A percentile compares a stretch with the other conserved stretches of the same genome.
Evolutionary conservation across 2,888 invertebrate species (phyloP).

Genomic region (Pediacus dermestoides): DNA sequence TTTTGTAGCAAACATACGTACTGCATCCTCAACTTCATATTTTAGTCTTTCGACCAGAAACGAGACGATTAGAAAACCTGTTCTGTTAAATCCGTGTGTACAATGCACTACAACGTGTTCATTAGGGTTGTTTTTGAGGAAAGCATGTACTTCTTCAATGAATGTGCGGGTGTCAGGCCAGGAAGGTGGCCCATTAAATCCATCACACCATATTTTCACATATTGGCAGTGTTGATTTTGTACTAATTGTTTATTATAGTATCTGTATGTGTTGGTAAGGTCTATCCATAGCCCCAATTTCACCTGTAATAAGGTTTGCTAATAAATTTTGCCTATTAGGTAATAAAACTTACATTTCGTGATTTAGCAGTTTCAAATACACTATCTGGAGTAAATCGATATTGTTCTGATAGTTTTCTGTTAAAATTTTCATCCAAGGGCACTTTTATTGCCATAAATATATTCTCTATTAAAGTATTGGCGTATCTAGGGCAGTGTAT

Average conservation of each 20-base stretch:
- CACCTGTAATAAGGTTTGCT: conserved; percentile 61
- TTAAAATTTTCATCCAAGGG: conserved; percentile 82
- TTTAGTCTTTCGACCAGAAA: conserved; percentile 84
- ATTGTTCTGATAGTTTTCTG: conserved; percentile 76
- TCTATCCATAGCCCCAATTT: conserved; percentile 95
- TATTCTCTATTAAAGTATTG: conserved; percentile 65
- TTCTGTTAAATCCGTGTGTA: conserved; percentile 98
- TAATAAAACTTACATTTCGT: conserved; percentile 60
- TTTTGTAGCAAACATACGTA: conserved; percentile 69
- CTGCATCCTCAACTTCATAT: conserved; percentile 79
- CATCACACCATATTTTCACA: conserved; percentile 83
- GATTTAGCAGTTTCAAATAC: conserved; percentile 75
- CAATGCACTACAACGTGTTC: conserved; percentile 85
- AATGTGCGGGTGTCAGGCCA: conserved; percentile 80
- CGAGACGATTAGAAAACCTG: conserved; percentile 90
- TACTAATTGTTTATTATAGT: conserved; percentile 79
- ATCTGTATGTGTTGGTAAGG: conserved; percentile 90
- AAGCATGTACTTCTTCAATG: conserved; percentile 73
- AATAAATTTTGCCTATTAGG: too few relatives aligned
- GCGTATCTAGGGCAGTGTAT: conserved; percentile 83
- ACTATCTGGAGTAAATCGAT: conserved; percentile 84
- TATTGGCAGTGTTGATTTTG: conserved; percentile 76
- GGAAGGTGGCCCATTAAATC: conserved; percentile 91
- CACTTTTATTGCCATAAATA: conserved; percentile 94
- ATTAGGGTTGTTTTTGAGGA: conserved; percentile 74